Percentiles rank a stretch among this genome's conserved stretches.
Evolutionary conservation across 2,113 vertebrate genomes (phyloP).

Genomic region (Nothoprocta perdicaria): DNA sequence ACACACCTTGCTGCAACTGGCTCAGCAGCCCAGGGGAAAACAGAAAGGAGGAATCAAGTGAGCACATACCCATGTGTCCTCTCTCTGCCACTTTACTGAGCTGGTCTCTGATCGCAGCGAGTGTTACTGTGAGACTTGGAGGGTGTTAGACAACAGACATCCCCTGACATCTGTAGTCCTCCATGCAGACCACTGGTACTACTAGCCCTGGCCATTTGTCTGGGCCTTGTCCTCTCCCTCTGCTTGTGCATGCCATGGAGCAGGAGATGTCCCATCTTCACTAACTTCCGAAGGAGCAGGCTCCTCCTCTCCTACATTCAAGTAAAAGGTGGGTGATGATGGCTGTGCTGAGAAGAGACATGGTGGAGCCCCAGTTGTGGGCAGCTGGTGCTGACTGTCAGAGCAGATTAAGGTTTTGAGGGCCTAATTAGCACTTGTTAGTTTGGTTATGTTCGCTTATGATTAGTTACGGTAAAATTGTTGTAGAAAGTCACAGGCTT

Average conservation of each 20-base stretch:
- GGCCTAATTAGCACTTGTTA: background rate
- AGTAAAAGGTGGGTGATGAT: no score
- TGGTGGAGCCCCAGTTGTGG: background rate
- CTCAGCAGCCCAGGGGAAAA: background rate
- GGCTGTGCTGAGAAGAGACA: background rate
- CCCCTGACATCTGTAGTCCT: background rate
- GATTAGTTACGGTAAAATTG: background rate
- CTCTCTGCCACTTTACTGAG: background rate
- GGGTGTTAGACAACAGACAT: background rate
- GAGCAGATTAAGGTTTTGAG: background rate
- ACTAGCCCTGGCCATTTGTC: background rate
- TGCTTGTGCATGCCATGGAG: background rate
- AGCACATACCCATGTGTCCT: accelerated
- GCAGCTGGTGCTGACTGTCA: background rate
- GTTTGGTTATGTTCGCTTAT: background rate
- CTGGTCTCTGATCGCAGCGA: accelerated
- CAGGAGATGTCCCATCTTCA: background rate
- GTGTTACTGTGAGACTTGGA: background rate
- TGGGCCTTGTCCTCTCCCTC: background rate
- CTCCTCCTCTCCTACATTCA: background rate
- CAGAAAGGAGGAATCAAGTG: background rate
- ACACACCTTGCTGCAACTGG: accelerated
- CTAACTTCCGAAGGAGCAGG: background rate
- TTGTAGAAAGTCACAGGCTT: background rate
- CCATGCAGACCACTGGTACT: background rate